These are phyloP conservation scores for Pristiophorus japonicus DNA, from an alignment of 2,113 vertebrate species.

Conservation along the genomic window DNA sequence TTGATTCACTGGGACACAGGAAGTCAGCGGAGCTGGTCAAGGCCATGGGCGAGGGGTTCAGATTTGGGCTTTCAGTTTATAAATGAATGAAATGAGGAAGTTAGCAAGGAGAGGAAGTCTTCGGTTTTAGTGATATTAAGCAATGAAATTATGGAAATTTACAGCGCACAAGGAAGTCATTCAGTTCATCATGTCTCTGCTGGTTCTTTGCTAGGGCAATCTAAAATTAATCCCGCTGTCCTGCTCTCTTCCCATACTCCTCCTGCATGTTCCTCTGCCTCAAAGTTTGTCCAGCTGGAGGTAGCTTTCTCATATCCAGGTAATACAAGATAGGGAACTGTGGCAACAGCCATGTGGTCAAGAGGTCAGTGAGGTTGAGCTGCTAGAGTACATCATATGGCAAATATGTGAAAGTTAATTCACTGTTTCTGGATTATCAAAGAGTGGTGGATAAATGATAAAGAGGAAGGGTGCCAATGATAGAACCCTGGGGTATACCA, in stretches of 20 bases:
- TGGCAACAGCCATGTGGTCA: not conserved
- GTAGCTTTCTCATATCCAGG: not conserved
- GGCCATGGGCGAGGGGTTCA: not conserved
- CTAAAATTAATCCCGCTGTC: too few relatives aligned
- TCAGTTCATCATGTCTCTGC: not conserved
- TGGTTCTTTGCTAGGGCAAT: not conserved
- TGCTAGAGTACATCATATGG: not conserved
- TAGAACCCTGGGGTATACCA: too few relatives aligned
- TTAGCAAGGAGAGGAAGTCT: not conserved
- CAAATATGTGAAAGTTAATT: not conserved
- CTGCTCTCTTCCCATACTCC: too few relatives aligned
- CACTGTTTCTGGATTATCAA: not conserved
- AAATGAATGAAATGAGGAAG: not conserved
- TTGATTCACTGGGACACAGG: not conserved
- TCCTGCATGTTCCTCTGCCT: not conserved
- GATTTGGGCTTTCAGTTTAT: not conserved
- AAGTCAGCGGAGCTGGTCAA: not conserved
- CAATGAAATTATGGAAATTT: not conserved
- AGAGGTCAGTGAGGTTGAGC: not conserved
- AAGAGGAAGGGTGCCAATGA: not conserved
- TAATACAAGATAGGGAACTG: not conserved
- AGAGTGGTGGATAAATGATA: not conserved
- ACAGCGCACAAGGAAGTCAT: not conserved
- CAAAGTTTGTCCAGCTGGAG: not conserved
- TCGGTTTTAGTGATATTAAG: too few relatives aligned